These are phyloP conservation scores for Eudasyphora cyanicolor DNA, from an alignment of 2,888 invertebrate species.

Conservation along the genomic window DNA sequence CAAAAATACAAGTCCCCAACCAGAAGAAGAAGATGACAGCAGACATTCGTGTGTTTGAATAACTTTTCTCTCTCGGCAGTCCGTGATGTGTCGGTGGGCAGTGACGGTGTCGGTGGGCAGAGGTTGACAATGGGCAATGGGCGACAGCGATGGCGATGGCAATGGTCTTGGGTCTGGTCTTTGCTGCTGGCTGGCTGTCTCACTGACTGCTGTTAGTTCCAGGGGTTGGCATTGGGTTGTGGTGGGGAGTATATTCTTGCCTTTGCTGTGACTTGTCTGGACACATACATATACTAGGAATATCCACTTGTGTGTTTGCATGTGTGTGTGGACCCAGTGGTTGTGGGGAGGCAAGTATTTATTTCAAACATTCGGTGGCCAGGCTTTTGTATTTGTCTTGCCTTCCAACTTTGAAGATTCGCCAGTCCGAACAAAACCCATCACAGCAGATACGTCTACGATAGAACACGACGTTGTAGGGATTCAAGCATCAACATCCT, in stretches of 20 bases:
- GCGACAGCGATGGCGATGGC: background rate
- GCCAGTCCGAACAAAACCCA: constrained; percentile 59
- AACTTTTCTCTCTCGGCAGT: constrained; percentile 41
- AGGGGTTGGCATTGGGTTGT: background rate
- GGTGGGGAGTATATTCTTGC: background rate
- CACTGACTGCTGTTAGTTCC: background rate
- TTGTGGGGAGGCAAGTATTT: background rate
- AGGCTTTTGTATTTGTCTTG: constrained; percentile 59
- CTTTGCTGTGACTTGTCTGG: background rate
- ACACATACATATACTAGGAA: constrained; percentile 2
- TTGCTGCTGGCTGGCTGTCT: too few species aligned
- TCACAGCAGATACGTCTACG: constrained; percentile 53
- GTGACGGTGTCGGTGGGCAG: background rate
- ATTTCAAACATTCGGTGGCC: constrained; percentile 41
- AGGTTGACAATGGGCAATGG: background rate
- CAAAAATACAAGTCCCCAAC: constrained; percentile 59
- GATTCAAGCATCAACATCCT: constrained; percentile 38
- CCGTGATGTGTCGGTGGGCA: background rate
- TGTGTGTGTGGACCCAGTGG: background rate
- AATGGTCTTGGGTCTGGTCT: background rate
- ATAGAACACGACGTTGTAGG: constrained; percentile 62
- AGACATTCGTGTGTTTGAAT: constrained; percentile 61
- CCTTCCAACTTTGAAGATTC: constrained; percentile 56
- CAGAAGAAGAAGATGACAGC: constrained; percentile 62
- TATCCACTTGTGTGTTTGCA: too few species aligned